Evolutionary conservation across 2,113 vertebrate genomes (phyloP).

Genomic region (Nyctibius bracteatus): DNA sequence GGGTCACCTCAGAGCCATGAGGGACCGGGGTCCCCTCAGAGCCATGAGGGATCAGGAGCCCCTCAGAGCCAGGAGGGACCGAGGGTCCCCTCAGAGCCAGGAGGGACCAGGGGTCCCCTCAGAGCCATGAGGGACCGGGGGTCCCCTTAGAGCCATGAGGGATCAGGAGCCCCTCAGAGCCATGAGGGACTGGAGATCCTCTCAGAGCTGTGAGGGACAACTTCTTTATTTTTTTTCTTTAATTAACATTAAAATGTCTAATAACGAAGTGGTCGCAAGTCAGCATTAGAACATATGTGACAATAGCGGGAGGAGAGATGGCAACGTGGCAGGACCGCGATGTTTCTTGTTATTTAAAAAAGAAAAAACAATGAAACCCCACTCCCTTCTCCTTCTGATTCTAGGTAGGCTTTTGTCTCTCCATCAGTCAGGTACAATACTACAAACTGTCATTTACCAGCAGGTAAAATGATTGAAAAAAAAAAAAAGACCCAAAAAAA

Average conservation of each 20-base stretch:
- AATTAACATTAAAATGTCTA: background rate
- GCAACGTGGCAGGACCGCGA: background rate
- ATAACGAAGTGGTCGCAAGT: background rate
- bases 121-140: background rate
- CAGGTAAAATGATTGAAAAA: background rate
- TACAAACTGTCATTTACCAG: background rate
- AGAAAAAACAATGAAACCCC: background rate
- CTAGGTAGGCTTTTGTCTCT: background rate
- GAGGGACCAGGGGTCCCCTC: too few species aligned
- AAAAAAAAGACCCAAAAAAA: background rate
- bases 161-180: background rate
- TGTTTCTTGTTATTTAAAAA: background rate
- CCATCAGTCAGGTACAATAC: too few species aligned
- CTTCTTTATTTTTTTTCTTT: background rate
- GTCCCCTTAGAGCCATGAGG: background rate
- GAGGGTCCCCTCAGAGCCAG: too few species aligned
- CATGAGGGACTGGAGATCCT: background rate
- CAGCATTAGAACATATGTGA: background rate
- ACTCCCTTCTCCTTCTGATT: fast-evolving
- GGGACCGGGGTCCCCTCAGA: fast-evolving
- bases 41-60: background rate
- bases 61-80: background rate
- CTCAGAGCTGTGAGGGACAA: background rate
- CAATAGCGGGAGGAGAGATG: background rate
- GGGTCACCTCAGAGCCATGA: fast-evolving